A percentile compares a stretch with the other conserved stretches of the same genome.
Conservation (phyloP, 64 coral and sea anemone genomes). For the Montipora capricornis region DNA sequence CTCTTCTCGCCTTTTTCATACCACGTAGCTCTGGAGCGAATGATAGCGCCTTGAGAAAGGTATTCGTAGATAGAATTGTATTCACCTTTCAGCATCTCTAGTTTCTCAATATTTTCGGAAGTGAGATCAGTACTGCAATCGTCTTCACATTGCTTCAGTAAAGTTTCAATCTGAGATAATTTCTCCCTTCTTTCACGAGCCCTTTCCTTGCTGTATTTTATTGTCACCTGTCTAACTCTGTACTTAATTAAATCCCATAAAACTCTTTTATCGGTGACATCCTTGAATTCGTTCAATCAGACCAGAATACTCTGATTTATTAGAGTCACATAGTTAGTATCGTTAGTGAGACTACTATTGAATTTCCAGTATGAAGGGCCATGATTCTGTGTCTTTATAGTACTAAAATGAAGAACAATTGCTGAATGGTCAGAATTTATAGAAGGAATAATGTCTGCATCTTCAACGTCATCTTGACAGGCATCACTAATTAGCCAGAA, state of each 20-base stretch:
- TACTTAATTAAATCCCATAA: background rate
- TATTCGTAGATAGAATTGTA: no score
- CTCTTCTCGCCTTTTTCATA: no score
- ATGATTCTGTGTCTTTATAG: background rate
- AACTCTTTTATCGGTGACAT: no score
- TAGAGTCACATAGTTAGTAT: background rate
- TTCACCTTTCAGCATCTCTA: no score
- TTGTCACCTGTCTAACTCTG: constrained; percentile 9
- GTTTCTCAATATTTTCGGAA: no score
- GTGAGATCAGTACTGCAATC: no score
- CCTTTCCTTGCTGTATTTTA: constrained; percentile 52
- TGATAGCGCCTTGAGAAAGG: no score
- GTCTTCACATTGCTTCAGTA: no score
- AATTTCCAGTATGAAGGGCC: constrained; percentile 28
- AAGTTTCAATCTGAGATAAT: background rate
- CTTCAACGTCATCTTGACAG: background rate
- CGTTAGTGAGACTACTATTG: constrained; percentile 19
- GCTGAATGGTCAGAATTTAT: no score
- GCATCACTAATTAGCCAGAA: constrained; percentile 24
- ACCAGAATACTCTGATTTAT: constrained; percentile 3
- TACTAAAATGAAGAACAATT: no score
- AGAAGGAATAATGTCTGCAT: no score
- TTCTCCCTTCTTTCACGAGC: background rate
- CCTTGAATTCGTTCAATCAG: background rate
- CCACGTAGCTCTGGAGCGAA: no score